These are phyloP conservation scores for Rhysida immarginata DNA, from an alignment of 1,140 invertebrate species.

Conservation along the genomic window DNA sequence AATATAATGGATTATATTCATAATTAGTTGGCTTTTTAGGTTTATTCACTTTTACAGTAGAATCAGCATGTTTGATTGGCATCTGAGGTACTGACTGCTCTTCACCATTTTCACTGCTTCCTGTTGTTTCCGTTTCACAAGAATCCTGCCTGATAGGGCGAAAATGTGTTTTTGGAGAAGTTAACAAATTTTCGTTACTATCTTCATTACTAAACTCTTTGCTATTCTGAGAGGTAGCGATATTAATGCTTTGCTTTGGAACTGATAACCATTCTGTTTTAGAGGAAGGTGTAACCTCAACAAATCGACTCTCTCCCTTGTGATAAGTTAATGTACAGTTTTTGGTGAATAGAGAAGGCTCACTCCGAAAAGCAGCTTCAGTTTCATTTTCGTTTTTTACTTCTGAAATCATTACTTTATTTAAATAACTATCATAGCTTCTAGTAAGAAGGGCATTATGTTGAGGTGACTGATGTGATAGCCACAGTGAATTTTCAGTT, in stretches of 20 bases:
- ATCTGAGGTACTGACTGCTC: conserved; percentile 20
- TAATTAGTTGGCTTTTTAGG: no score
- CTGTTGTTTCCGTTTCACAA: conserved; percentile 6
- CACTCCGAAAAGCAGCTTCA: neutral
- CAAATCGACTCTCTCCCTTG: conserved; percentile 38
- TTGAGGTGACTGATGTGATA: neutral
- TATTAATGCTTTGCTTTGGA: neutral
- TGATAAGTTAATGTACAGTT: conserved; percentile 36
- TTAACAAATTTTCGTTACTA: conserved; percentile 49
- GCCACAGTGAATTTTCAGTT: neutral
- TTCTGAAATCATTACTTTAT: neutral
- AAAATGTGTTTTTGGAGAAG: conserved; percentile 55
- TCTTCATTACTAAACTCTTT: conserved; percentile 16
- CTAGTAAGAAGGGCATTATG: neutral
- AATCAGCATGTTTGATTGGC: neutral
- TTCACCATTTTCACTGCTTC: conserved; percentile 24
- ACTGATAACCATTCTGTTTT: neutral
- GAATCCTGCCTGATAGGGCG: conserved; percentile 46
- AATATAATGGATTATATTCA: no score
- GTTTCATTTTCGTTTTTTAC: neutral
- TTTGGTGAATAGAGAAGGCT: neutral
- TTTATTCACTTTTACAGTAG: conserved; percentile 30
- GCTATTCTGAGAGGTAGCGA: neutral
- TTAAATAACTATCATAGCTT: conserved; percentile 4
- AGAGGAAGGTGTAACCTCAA: conserved; percentile 34